Base-by-base conservation (phyloP, 1,140 invertebrate genomes). In the Leptestheria dahalacensis region DNA sequence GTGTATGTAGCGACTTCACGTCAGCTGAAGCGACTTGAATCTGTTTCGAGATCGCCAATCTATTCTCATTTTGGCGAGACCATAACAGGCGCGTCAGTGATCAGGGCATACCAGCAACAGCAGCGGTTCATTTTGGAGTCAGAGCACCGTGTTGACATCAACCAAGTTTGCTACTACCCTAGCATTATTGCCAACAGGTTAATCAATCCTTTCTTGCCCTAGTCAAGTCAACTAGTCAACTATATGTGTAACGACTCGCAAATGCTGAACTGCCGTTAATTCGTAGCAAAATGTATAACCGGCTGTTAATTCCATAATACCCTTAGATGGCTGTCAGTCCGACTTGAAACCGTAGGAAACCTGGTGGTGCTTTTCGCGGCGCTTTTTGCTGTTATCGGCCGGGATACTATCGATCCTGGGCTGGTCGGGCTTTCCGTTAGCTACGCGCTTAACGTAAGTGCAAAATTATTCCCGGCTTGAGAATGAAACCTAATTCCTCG, bases 11-110 rank as follows among this genome's bases (percentile, higher is more conserved):
- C 83, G 1, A 89, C 93, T 0, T 97, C 93, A 2, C 74, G 95
- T 24, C 95, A 99, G 69, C 71, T 99, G 58, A 97, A 96, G 75
- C 79, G 96, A 48, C 70, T 99, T 24, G 94, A 98, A 71, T 97
- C 94, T 0, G 85, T 96, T 0, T 92, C 89, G 15, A 79, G 93
- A 52, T 97, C 93, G 10, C 95, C 96, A 0, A 97, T 99, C 67
- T 98, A 96, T 73, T 95, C 93, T 3, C 94, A 98, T 75, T 97
- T 98, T 72, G 88, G 91, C 53, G 94, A 97, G 79, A 95, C 86
- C 28, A 81, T 93, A 25, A 85, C 84, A 72, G 85, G 86, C 48
- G 80, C 83, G 0, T 75, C 80, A 20, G 85, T 83, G 0, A 91
- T 92, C 57, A 74, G 88, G 66, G 86, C 87, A 1, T 91, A 85